Percentiles rank a stretch among this genome's conserved stretches.
Evolutionary conservation across 2,888 invertebrate genomes (phyloP).

Genomic region (Dryococelus australis): DNA sequence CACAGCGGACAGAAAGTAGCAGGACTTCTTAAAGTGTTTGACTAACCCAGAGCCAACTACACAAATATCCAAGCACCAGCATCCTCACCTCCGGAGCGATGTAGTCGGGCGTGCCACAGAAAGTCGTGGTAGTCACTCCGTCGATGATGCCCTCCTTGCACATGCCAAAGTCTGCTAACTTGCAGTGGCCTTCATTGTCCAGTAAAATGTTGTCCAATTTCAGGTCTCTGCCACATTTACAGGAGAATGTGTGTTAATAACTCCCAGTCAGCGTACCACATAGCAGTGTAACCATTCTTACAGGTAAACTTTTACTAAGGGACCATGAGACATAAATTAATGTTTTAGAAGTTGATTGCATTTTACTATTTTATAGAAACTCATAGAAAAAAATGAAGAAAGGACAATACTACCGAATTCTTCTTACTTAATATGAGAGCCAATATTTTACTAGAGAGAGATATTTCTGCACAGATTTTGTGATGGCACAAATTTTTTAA

Average conservation of each 20-base stretch:
- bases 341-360: too few species aligned
- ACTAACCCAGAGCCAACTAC: too few species aligned
- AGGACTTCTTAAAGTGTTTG: too few species aligned
- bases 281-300: background rate
- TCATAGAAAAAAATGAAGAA: background rate
- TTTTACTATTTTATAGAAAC: background rate
- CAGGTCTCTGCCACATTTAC: slow-evolving; percentile 75
- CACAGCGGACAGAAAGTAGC: too few species aligned
- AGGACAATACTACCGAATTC: background rate
- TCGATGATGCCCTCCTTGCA: slow-evolving; percentile 96
- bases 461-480: too few species aligned
- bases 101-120: slow-evolving; percentile 99
- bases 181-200: slow-evolving; percentile 95
- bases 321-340: background rate
- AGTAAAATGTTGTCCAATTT: slow-evolving; percentile 98
- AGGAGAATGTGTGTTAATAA: background rate
- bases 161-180: slow-evolving; percentile 97
- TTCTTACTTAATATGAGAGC: background rate
- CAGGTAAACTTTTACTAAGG: background rate
- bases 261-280: background rate
- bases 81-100: slow-evolving; percentile 89
- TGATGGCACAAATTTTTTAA: too few species aligned
- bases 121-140: slow-evolving; percentile 91
- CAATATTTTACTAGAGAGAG: too few species aligned
- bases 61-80: too few species aligned